Evolutionary conservation across 2,888 invertebrate species (phyloP).

Genomic region (Stenoptilia bipunctidactyla): DNA sequence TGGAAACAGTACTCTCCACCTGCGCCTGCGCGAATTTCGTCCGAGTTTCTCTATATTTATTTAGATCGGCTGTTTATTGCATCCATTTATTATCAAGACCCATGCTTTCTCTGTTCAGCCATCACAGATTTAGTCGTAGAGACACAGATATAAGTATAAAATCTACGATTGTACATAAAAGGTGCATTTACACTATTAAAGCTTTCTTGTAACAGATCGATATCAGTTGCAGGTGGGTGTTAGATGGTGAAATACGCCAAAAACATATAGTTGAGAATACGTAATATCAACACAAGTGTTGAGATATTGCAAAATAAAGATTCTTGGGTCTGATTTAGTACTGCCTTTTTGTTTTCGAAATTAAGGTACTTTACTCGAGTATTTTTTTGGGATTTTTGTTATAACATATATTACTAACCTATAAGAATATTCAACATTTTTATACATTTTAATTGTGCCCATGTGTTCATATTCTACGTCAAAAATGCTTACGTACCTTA

Average conservation of each 20-base stretch:
- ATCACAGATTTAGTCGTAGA: constrained; percentile 17
- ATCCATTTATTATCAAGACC: constrained; percentile 30
- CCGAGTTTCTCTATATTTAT: constrained; percentile 20
- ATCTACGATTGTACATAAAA: constrained; percentile 19
- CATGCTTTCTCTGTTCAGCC: constrained; percentile 33
- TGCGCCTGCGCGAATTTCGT: constrained; percentile 8
- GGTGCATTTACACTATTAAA: constrained; percentile 21
- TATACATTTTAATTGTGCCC: no score
- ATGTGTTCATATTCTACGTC: no score
- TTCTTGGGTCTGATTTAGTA: no score
- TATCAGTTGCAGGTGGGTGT: neutral
- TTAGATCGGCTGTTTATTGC: constrained; percentile 28
- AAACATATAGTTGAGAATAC: neutral
- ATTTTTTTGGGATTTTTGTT: no score
- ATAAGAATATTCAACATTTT: no score
- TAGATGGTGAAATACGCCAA: neutral
- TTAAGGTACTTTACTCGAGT: no score
- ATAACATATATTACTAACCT: no score
- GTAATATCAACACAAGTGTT: no score
- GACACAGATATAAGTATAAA: constrained; percentile 1
- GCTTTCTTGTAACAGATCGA: neutral
- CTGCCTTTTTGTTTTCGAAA: no score
- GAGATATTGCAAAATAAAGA: no score
- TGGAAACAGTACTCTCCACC: no score
- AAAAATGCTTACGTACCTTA: no score